Evolutionary conservation across 2,797 vertebrate genomes (phyloP).

Genomic region (Acomys russatus): DNA sequence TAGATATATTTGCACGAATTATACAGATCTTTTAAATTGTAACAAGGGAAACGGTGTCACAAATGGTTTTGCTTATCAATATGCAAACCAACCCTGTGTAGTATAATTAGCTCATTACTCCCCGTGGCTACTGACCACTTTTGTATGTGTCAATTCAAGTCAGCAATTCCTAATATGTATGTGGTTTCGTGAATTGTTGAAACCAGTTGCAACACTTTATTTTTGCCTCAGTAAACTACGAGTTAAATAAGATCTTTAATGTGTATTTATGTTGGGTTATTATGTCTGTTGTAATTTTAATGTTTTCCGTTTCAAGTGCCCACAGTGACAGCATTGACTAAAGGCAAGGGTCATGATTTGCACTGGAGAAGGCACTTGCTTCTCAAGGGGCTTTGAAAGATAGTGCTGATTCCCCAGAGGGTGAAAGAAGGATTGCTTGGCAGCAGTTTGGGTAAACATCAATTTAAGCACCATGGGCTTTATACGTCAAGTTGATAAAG

Average conservation of each 20-base stretch:
- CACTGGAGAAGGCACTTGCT: conserved; percentile 58
- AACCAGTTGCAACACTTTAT: background rate
- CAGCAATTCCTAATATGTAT: background rate
- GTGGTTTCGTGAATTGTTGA: background rate
- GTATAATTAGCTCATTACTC: background rate
- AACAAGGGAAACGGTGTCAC: background rate
- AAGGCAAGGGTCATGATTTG: conserved; percentile 59
- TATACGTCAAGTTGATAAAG: conserved; percentile 75
- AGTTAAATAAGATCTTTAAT: conserved; percentile 12
- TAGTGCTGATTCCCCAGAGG: conserved; percentile 37
- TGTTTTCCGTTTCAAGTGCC: background rate
- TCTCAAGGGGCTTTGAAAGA: conserved; percentile 72
- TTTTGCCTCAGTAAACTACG: conserved; percentile 1
- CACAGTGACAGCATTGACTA: background rate
- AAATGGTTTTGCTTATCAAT: background rate
- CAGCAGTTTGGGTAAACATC: conserved; percentile 77
- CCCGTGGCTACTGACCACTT: background rate
- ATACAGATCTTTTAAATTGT: background rate
- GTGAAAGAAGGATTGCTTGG: conserved; percentile 65
- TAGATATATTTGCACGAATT: background rate
- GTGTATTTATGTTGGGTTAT: background rate
- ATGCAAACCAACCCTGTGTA: background rate
- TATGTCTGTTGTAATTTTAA: background rate
- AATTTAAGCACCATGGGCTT: conserved; percentile 69
- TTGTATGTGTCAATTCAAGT: background rate